These are phyloP conservation scores for Atrichornis clamosus DNA, from an alignment of 2,113 vertebrate genomes.

Conservation along the genomic window DNA sequence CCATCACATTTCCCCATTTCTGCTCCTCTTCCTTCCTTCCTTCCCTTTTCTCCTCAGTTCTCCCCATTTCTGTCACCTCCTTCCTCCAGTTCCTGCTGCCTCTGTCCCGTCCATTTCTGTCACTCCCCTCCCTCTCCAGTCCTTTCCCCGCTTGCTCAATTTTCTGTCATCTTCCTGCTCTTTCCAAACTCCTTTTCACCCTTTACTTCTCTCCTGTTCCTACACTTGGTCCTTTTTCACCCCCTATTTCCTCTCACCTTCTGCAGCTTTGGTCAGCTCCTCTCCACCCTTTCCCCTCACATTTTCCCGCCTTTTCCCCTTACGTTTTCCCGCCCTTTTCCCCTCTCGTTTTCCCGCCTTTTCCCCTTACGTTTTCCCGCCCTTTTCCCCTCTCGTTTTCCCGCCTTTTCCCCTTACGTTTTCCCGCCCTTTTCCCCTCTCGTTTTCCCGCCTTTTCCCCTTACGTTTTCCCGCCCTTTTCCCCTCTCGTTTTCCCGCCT, in stretches of 20 bases:
- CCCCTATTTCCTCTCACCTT: not conserved
- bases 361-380: not conserved
- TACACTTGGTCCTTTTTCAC: not conserved
- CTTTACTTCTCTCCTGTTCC: too few species aligned
- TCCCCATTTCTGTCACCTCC: not conserved
- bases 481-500: too few species aligned
- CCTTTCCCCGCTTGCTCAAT: not conserved
- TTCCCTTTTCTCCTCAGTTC: not conserved
- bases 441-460: not conserved
- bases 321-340: not conserved
- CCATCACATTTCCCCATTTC: not conserved
- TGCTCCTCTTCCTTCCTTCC: not conserved
- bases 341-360: accelerated
- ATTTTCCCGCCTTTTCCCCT: not conserved
- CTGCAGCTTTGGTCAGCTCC: not conserved
- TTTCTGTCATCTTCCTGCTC: not conserved
- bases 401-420: too few species aligned
- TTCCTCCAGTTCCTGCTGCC: not conserved
- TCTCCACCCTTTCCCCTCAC: not conserved
- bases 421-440: not conserved
- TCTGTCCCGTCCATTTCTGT: not conserved
- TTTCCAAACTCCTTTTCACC: not conserved
- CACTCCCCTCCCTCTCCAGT: not conserved
- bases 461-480: not conserved
- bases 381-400: not conserved